phyloP scores from a whole-genome alignment of 2,888 invertebrate genomes.

The Leucoma salicis region DNA sequence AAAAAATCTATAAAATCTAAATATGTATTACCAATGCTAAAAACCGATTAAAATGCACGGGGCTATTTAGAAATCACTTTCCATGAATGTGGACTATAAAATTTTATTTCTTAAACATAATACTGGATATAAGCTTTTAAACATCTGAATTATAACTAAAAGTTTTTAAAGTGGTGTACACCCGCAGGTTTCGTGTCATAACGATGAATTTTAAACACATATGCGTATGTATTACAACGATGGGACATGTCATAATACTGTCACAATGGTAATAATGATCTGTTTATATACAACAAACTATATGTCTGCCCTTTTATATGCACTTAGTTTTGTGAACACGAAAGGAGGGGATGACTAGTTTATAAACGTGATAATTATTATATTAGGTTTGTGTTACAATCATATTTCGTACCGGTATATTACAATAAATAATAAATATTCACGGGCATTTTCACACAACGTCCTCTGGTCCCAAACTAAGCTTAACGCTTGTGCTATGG shows the following conservation, averaged over 20 bases:
- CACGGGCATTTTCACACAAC: too few species aligned
- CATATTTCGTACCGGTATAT: too few species aligned
- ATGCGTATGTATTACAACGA: constrained; percentile 10
- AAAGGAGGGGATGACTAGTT: background rate
- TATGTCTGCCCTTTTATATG: constrained; percentile 6
- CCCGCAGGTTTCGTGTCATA: constrained; percentile 26
- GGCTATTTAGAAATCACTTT: constrained; percentile 2
- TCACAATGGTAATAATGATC: constrained; percentile 29
- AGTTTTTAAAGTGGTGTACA: constrained; percentile 16
- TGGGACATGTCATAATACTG: constrained; percentile 28
- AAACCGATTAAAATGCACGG: constrained; percentile 2
- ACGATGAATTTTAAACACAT: constrained; percentile 30
- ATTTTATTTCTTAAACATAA: constrained; percentile 9
- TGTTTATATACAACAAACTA: constrained; percentile 24
- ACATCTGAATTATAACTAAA: constrained; percentile 34
- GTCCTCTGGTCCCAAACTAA: too few species aligned
- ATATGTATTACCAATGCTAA: constrained; percentile 1
- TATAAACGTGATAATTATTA: too few species aligned
- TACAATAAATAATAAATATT: too few species aligned
- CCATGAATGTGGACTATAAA: constrained; percentile 3
- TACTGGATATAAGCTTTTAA: constrained; percentile 22
- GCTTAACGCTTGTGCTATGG: too few species aligned
- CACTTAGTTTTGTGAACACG: background rate
- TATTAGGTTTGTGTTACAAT: background rate
- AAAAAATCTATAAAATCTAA: background rate